Evolutionary conservation across 2,888 invertebrate species (phyloP), one percentile per base, ranked within the genome.

Genomic region (Conchocele bisecta): DNA sequence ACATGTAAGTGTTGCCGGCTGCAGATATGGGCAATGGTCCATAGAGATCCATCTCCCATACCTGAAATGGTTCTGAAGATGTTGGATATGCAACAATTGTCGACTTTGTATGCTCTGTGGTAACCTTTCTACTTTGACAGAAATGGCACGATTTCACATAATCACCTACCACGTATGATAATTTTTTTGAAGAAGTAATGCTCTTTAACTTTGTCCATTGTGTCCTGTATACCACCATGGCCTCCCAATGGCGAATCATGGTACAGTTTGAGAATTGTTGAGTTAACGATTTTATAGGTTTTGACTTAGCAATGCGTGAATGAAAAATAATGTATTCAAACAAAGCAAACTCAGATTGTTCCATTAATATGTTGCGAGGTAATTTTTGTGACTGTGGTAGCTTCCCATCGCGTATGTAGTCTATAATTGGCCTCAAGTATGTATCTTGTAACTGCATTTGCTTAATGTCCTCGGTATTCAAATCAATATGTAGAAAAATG

Each of bases 41-140:
- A 58, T 63, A 72, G 5, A 67, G 33, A 29, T 75, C 70, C 17
- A 67, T 58, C 51, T 75, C 51, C 66, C 67, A 75, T 11, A 67
- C 60, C 31, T 51, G 44, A 64, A 70, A 75, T 17, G 64, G 57
- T 33, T 63, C 58, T 26, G 35, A 26, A 13, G 66, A 70, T 1
- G 66, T 63, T 15, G 60, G 46, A 46, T 64, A 67, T 22, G 67
- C 29, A 17, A 37, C 44, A 42, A 60, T 69, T 6, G 37, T 57
- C 29, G n/a, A n/a, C n/a, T n/a, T n/a, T n/a, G n/a, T n/a, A n/a
- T n/a, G 66, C 11, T 59, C 50, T 15, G 42, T 66, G 4, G 71
- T 71, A 13, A 57, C 51, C 29, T 75, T 75, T 0, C 63, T 35
- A 28, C 44, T 58, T 44, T 75, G 75, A 50, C 69, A 74, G 1